Evolutionary conservation across 2,888 invertebrate genomes (phyloP).

Genomic region (Eilema sororculum): DNA sequence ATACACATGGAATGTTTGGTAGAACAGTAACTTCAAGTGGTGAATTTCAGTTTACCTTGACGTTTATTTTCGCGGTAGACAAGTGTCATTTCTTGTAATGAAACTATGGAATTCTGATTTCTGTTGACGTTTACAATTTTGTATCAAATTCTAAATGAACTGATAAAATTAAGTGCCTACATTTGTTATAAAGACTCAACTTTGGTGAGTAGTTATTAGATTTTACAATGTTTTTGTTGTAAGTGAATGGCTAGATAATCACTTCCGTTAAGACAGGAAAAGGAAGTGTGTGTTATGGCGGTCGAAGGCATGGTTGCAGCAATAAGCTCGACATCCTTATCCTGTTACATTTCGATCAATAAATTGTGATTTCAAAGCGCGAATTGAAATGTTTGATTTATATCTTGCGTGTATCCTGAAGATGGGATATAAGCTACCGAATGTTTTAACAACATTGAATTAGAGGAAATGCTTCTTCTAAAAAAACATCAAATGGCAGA

Average conservation of each 20-base stretch:
- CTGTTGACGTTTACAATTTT: conserved; percentile 59
- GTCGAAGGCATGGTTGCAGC: conserved; percentile 62
- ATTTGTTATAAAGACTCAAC: conserved; percentile 19
- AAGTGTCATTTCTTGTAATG: conserved; percentile 44
- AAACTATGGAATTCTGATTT: conserved; percentile 47
- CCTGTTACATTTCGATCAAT: conserved; percentile 68
- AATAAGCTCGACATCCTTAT: conserved; percentile 68
- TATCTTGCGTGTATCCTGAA: not conserved
- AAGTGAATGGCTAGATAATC: conserved; percentile 40
- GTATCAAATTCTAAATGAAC: conserved; percentile 23
- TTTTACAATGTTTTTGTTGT: conserved; percentile 25
- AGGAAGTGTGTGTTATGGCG: conserved; percentile 87
- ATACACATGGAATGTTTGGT: not conserved
- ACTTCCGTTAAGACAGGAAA: conserved; percentile 87
- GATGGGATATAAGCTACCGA: not conserved
- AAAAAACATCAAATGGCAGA: not conserved
- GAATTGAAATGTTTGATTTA: conserved; percentile 38
- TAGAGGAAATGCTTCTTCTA: not conserved
- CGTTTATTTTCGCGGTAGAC: conserved; percentile 60
- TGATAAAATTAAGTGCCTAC: conserved; percentile 22
- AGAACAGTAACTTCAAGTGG: not conserved
- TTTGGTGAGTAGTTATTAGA: conserved; percentile 52
- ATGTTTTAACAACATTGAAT: not conserved
- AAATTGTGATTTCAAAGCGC: conserved; percentile 50
- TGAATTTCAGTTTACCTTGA: conserved; percentile 47